Evolutionary conservation across 2,797 vertebrate species (phyloP), one percentile per base, ranked within the genome.

Genomic region (Rhadinocentrus ornatus): DNA sequence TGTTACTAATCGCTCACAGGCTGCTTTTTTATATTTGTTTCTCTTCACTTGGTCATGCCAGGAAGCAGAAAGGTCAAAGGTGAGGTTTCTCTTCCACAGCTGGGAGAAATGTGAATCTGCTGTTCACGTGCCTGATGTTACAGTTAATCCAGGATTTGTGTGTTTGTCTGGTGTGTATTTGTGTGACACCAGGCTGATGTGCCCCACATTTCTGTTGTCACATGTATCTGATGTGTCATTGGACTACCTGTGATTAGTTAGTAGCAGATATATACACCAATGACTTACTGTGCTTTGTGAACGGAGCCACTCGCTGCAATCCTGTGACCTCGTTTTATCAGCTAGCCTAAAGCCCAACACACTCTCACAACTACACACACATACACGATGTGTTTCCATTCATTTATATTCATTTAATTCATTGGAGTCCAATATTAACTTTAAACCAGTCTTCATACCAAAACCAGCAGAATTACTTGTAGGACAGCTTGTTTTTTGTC

Each of bases 271-370:
- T 80, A 76, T 62, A 75, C 65, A 73, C 39, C 71, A 71, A 66
- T 87, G 82, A 83, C 74, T 84, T 80, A 74, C 64, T 71, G 39
- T 9, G 55, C 56, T 67, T 69, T 68, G 75, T 82, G 78, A 73
- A 73, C 8, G 8, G 59, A 78, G 62, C 37, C 59, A 56, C 77
- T 73, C 71, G 55, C 20, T 73, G 59, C 69, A 77, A 68, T 75
- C 62, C 69, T 57, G 67, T 77, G 81, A 82, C 73, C 86, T 82
- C 1, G n/a, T 74, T 85, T 83, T 71, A 73, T 69, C 80, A 77
- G 64, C 50, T 22, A 55, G 66, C 76, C 69, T 50, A 16, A 44
- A 81, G 72, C 66, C 53, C 41, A 59, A 32, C 58, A 35, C 59
- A 46, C 48, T 4, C 12, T 12, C 15, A 20, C 35, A 64, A 12